Evolutionary conservation across 2,797 vertebrate species (phyloP), one percentile per base, ranked within the genome.

Genomic region (Rhinella marina): DNA sequence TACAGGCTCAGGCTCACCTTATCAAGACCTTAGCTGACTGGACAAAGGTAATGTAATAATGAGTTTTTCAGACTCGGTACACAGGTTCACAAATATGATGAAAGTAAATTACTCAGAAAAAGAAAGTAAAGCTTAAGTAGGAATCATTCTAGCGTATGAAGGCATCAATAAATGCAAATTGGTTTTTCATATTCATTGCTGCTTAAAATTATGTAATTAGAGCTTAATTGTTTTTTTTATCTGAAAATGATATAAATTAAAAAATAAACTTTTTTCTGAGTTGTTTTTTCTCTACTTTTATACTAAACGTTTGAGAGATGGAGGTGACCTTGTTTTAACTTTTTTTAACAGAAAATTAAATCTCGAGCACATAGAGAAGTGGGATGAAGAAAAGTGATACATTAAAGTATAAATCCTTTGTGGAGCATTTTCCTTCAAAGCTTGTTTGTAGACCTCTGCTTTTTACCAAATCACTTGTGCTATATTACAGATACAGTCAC

Each of bases 91-190:
- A 73, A 61, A 62, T 76, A 76, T 75, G 61, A 75, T 85, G 23
- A 76, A 85, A 48, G 56, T n/a, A 85, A 76, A 76, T 76, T 85
- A n/a, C 19, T 73, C 27, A 61, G 83, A n/a, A 75, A 56, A 23
- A 76, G 32, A 73, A 76, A 29, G 57, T 76, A 75, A 50, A 85
- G 72, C 56, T 82, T 82, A 83, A 83, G 50, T 62, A 77, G 57
- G 25, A 85, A 77, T 52, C 41, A 85, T 64, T 62, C 14, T 85
- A 23, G 56, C 50, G 59, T 85, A 61, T 50, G 32, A 85, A 64
- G 17, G 73, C 73, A 77, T 85, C 41, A 85, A 64, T 61, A 64
- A n/a, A 85, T 76, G 66, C 52, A 83, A 83, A 83, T 76, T 62
- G 57, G 27, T 76, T 76, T 59, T 77, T 85, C 73, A 76, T n/a